Percentiles rank a stretch among this genome's conserved stretches.
Conservation (phyloP, 2,113 vertebrate species). For the Miniopterus natalensis region DNA sequence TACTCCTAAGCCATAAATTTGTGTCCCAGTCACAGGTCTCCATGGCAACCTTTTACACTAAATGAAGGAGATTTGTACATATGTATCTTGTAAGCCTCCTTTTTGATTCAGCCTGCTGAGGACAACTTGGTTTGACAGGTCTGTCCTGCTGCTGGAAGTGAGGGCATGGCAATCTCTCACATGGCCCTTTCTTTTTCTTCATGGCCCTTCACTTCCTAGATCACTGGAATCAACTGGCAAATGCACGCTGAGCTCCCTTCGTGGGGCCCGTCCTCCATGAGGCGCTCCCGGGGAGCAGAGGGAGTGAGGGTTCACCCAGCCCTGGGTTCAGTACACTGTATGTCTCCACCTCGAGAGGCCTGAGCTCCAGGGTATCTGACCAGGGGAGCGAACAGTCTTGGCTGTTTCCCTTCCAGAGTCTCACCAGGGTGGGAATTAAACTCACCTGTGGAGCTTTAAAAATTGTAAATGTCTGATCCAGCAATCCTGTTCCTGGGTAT, state of each 20-base stretch:
- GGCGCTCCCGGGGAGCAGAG: not conserved
- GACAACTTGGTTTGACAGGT: not conserved
- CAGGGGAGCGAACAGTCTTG: not conserved
- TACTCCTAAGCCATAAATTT: slow-evolving; percentile 61
- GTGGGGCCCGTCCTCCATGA: rapidly evolving
- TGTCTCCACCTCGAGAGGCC: not conserved
- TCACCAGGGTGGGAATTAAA: not conserved
- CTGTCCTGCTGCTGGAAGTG: not conserved
- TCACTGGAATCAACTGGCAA: not conserved
- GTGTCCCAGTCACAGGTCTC: slow-evolving; percentile 78
- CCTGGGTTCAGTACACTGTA: not conserved
- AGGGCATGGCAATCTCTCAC: rapidly evolving
- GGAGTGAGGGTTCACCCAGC: rapidly evolving
- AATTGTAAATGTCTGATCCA: too few relatives aligned
- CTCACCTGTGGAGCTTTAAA: not conserved
- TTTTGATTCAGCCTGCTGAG: slow-evolving; percentile 58
- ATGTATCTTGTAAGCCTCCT: slow-evolving; percentile 40
- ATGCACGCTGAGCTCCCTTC: not conserved
- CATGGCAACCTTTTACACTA: slow-evolving; percentile 80
- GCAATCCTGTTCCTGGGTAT: not conserved
- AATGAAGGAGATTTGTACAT: slow-evolving; percentile 67
- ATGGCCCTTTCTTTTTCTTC: not conserved
- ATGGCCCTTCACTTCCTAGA: not conserved
- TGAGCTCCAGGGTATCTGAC: not conserved
- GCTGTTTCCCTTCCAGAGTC: not conserved